Evolutionary conservation across 2,113 vertebrate genomes (phyloP), one percentile per base, ranked within the genome.

Genomic region (Reinhardtius hippoglossoides): DNA sequence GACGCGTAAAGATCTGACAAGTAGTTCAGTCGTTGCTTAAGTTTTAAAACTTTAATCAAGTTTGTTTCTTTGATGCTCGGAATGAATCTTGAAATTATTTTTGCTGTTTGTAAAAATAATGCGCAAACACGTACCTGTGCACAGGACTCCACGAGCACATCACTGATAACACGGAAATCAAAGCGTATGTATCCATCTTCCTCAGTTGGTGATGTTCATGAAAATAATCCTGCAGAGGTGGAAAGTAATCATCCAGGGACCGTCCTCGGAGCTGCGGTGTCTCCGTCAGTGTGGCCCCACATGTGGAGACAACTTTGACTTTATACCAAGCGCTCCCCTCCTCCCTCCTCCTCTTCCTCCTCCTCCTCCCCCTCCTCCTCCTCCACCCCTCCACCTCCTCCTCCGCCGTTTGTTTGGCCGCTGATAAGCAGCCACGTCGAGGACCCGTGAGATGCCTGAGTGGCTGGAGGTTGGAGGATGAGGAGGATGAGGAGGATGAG

Each of bases 391-490:
- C 27, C 27, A 4, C 27, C 31, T 31, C 65, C 86, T 71, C n/a
- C n/a, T 95, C 90, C 95, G 94, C 88, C 95, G 92, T 96, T 94
- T 95, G 93, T 93, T 92, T 88, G 95, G 93, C 94, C 93, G 94
- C 95, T 94, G 91, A 92, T 92, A 93, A 93, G 94, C 94, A 95
- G 95, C 24, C 52, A 55, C 52, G 52, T 21, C 21, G 52, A 23
- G 52, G n/a, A 23, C 21, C 4, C 13, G 31, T 9, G 18, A 20
- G 50, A 52, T 52, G 50, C 50, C 48, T 48, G 40, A 2, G 50
- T 9, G 52, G 50, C 23, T 23, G 52, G 9, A 23, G 21, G 52
- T 23, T 13, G 52, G 9, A 23, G 52, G 52, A 13, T 13, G 52
- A 23, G 52, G 9, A 23, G 52, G 52, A 13, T 13, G 52, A n/a